Evolutionary conservation across 2,797 vertebrate genomes (phyloP), one percentile per base, ranked within the genome.

Genomic region (Oryzias sinensis): DNA sequence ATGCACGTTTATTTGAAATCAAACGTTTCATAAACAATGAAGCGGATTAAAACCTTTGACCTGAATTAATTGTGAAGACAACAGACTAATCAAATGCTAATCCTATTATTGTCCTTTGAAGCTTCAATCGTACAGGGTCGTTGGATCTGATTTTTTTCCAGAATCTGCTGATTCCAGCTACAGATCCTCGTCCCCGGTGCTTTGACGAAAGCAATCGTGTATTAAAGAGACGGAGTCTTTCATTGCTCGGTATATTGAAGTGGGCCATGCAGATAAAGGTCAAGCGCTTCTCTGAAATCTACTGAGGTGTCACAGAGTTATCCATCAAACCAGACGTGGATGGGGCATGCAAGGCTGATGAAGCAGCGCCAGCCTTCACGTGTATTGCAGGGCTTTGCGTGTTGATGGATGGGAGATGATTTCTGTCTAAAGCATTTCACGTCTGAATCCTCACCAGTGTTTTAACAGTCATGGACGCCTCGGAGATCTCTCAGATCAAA

Each of bases 231-330:
- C 56, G 53, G 55, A 76, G 66, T 60, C 66, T 56, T 68, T 76
- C 73, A 65, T 65, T 70, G 74, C 72, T 72, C 72, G 57, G 73
- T 80, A 80, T 84, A 82, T 81, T 84, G 81, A 81, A 86, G 74
- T 67, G 67, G 57, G 68, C 56, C n/a, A 2, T 74, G 80, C 81
- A 43, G 54, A 79, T 82, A 88, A 88, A 88, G 85, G 87, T 88
- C 83, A 88, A 87, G 79, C 69, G 78, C 70, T 65, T 79, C 66
- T 29, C 46, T 70, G 67, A 78, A 79, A 84, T 79, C 78, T 66
- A 75, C 71, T 53, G 72, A 82, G 77, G 74, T 81, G 79, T 75
- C 73, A 72, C 61, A 68, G 74, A 70, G 80, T 72, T 77, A 84
- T 88, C 83, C 71, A 81, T 90, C 85, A 87, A 77, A 68, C 18